Evolutionary conservation across 2,888 invertebrate species (phyloP).

Genomic region (Idaea aversata): DNA sequence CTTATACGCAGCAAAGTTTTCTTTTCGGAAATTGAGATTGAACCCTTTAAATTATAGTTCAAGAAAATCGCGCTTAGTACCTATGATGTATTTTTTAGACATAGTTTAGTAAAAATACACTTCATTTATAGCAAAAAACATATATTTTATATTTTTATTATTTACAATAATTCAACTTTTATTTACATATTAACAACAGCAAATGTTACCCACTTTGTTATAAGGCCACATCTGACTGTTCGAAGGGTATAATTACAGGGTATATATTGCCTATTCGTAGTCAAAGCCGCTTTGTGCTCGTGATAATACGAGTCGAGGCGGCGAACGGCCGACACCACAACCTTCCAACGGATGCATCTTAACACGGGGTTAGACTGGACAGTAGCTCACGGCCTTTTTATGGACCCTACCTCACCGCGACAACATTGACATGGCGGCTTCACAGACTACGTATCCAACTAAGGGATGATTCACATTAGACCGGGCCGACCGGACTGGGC

Average conservation of each 20-base stretch:
- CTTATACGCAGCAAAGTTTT: no score
- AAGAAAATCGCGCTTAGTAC: no score
- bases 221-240: conserved; percentile 73
- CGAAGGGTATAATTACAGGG: conserved; percentile 54
- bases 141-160: conserved; percentile 77
- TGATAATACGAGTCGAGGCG: background rate
- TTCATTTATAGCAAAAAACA: conserved; percentile 73
- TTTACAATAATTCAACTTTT: conserved; percentile 80
- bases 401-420: no score
- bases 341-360: background rate
- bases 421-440: no score
- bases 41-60: no score
- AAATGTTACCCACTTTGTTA: conserved; percentile 51
- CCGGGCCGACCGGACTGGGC: no score
- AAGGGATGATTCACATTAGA: no score
- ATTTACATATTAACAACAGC: conserved; percentile 80
- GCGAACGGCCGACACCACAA: background rate
- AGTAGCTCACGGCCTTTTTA: no score
- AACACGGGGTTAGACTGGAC: background rate
- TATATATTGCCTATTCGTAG: background rate
- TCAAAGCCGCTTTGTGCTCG: background rate
- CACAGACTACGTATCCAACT: no score
- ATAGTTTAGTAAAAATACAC: conserved; percentile 33
- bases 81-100: no score
- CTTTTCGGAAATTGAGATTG: no score